Evolutionary conservation across 2,888 invertebrate genomes (phyloP), one percentile per base, ranked within the genome.

Genomic region (Andrena dorsata): DNA sequence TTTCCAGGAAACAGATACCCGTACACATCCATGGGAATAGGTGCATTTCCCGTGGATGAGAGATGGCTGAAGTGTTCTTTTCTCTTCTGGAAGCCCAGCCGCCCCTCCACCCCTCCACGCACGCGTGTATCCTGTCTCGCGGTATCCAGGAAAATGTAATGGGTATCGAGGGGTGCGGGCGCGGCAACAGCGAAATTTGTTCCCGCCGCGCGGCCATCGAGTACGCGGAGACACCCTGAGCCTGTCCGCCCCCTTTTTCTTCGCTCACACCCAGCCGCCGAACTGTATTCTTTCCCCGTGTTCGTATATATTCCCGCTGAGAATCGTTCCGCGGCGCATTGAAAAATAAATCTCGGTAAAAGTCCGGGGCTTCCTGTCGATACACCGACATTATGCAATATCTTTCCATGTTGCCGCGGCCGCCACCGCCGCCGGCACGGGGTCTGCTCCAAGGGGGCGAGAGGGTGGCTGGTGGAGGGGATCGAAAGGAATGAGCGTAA

Each of bases 311-410:
- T 86, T 85, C 85, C 85, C 87, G 83, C 76, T 80, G 83, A 89
- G 88, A 88, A 89, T 84, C 82, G 85, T 86, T 86, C 68, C 69
- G 41, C 76, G 72, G 80, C 83, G 85, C 87, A 89, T 88, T 88
- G 91, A 89, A 90, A 91, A 89, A 91, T 92, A 92, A 91, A 91
- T 92, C 90, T 90, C 86, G 74, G 86, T 85, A 83, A 87, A 88
- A 88, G 89, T 88, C 90, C 85, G 51, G 78, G 56, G 64, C 64
- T 70, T 16, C 81, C 82, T 88, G 87, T 89, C 88, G 85, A 90
- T 90, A 89, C 86, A 84, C 83, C 80, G 82, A 82, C 78, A 86
- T 91, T 90, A 88, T 82, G 91, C 85, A 89, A 91, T 91, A 90
- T 89, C 87, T 91, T 90, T 84, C 83, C 66, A 65, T 68, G 82